Evolutionary conservation across 2,113 vertebrate genomes (phyloP), one percentile per base, ranked within the genome.

Genomic region (Megaceryle maxima): DNA sequence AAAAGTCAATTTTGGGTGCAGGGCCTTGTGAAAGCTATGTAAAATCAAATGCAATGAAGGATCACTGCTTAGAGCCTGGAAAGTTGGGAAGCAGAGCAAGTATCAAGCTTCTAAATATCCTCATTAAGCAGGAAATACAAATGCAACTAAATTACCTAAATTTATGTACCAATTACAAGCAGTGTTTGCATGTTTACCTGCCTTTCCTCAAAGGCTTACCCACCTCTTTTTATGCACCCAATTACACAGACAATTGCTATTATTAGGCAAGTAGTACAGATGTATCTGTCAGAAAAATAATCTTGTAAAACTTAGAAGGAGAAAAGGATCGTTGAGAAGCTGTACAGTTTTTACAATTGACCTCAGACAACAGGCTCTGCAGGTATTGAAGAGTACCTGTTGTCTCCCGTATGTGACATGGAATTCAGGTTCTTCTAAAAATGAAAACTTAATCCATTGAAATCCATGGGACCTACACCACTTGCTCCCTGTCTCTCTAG

Each of bases 91-190:
- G 28, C 6, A 77, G 25, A 90, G 28, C 14, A 83, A 84, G 13
- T 24, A 87, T 21, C 1, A 2, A n/a, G 66, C 56, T 90, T 84
- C 62, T 90, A 83, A 95, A 90, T 51, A 81, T 67, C 76, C 20
- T 13, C 31, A 57, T 90, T 88, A 87, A 81, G 43, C 63, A 86
- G 56, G 39, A 94, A 96, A 93, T 87, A 69, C 69, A 93, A 78
- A 93, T 73, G 69, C 90, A 96, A 84, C 76, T 48, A 93, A 80
- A 93, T 91, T 41, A 92, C 74, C 88, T 84, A 76, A 94, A 88
- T 96, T 92, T 95, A 84, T 66, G 80, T 88, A 79, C 66, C 83
- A 96, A 87, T 96, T 96, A 94, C 92, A 92, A 96, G 76, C 35
- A 64, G 29, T 9, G n/a, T 92, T 96, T 95, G 51, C 73, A 93